A percentile compares a stretch with the other conserved stretches of the same genome.
Conservation (phyloP, 2,888 invertebrate species). For the Marasmarcha lunaedactyla region DNA sequence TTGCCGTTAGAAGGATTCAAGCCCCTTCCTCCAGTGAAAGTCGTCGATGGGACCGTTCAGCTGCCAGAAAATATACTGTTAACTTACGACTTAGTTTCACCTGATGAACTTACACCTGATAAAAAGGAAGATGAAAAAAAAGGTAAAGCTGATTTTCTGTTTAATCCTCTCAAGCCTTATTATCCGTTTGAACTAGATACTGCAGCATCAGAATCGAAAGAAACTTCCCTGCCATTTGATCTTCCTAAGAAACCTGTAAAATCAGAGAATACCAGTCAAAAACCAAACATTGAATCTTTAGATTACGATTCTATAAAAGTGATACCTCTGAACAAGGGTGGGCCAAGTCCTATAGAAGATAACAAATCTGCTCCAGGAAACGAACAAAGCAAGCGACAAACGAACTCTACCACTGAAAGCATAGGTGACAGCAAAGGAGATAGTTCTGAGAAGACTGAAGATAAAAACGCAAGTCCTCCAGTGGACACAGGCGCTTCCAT, state of each 20-base stretch:
- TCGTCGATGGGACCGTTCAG: slow-evolving; percentile 47
- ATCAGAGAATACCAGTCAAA: slow-evolving; percentile 18
- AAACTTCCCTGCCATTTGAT: slow-evolving; percentile 39
- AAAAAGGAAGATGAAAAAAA: background rate
- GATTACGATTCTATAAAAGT: slow-evolving; percentile 56
- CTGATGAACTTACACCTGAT: slow-evolving; percentile 20
- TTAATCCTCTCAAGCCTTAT: slow-evolving; percentile 46
- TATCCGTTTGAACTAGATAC: slow-evolving; percentile 47
- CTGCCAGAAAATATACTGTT: slow-evolving; percentile 55
- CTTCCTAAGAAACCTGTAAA: slow-evolving; percentile 44
- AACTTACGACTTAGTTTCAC: slow-evolving; percentile 45
- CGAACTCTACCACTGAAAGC: slow-evolving; percentile 25
- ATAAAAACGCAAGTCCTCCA: slow-evolving; percentile 20
- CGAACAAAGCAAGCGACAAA: slow-evolving; percentile 47
- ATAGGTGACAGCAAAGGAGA: slow-evolving; percentile 26
- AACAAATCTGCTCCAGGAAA: slow-evolving; percentile 24
- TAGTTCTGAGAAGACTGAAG: slow-evolving; percentile 56
- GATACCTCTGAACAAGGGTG: slow-evolving; percentile 43
- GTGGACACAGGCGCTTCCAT: slow-evolving; percentile 65
- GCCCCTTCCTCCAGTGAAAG: slow-evolving; percentile 47
- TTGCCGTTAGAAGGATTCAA: slow-evolving; percentile 58
- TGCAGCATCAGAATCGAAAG: slow-evolving; percentile 45
- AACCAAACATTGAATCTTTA: slow-evolving; percentile 41
- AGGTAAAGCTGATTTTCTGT: slow-evolving; percentile 30
- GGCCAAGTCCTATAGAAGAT: slow-evolving; percentile 40